These are phyloP conservation scores for Gymnoscopelus braueri DNA, from an alignment of 2,797 vertebrate species.

Conservation along the genomic window DNA sequence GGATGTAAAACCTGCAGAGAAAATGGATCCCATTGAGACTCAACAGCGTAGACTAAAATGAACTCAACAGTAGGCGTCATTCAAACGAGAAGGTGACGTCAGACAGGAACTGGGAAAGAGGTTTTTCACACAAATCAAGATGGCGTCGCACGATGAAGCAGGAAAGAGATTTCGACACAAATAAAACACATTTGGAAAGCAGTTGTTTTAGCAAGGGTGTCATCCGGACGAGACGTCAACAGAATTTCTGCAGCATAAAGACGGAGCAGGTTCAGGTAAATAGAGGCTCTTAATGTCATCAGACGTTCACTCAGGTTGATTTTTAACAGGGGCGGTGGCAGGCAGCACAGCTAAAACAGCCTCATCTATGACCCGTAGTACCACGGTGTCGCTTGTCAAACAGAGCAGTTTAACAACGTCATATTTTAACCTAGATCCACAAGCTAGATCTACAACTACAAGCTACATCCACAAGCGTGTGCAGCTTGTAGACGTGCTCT, in stretches of 20 bases:
- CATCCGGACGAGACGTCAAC: conserved; percentile 37
- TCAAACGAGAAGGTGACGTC: conserved; percentile 61
- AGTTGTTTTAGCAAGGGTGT: conserved; percentile 22
- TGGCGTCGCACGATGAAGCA: conserved; percentile 83
- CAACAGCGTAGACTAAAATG: no score
- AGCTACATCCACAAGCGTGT: no score
- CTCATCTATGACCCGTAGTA: not conserved
- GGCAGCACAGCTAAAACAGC: conserved; percentile 55
- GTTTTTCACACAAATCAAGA: conserved; percentile 77
- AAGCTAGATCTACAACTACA: no score
- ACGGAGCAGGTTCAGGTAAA: conserved; percentile 74
- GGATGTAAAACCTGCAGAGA: no score
- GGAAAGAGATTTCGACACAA: conserved; percentile 78
- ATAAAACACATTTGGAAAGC: conserved; percentile 66
- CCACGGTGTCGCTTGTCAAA: no score
- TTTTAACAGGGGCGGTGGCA: conserved; percentile 76
- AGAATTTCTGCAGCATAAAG: conserved; percentile 62
- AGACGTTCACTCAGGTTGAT: conserved; percentile 12
- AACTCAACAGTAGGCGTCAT: conserved; percentile 21
- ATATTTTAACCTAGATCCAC: no score
- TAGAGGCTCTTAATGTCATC: not conserved
- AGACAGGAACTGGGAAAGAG: conserved; percentile 75
- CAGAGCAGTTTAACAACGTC: no score
- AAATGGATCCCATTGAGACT: no score
- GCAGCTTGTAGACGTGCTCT: no score